Conservation (phyloP, 2,888 invertebrate species). For the Sycophila texana region DNA sequence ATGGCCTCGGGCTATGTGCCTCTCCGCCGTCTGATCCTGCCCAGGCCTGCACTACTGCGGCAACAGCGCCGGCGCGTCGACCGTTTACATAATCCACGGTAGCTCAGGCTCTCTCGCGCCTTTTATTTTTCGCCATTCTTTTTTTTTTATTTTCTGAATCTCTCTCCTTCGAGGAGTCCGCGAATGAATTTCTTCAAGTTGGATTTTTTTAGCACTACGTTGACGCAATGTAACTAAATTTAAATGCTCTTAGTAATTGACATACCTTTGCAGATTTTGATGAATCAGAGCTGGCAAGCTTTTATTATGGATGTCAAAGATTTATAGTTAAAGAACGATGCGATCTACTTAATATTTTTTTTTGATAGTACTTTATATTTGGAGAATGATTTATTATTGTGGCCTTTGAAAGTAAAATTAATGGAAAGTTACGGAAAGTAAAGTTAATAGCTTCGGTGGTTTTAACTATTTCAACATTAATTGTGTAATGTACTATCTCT, state of each 20-base stretch:
- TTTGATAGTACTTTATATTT: no score
- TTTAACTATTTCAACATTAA: no score
- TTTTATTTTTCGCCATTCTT: conserved; percentile 44
- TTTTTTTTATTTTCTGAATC: conserved; percentile 56
- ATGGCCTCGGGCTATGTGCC: conserved; percentile 73
- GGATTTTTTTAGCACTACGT: no score
- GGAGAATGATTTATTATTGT: no score
- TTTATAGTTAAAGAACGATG: no score
- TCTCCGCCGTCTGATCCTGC: conserved; percentile 70
- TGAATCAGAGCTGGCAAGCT: not conserved
- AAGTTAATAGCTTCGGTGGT: not conserved
- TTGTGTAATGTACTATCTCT: no score
- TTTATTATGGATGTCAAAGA: not conserved
- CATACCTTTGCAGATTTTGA: not conserved
- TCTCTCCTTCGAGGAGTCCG: conserved; percentile 44
- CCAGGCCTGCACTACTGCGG: conserved; percentile 56
- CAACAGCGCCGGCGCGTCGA: conserved; percentile 30
- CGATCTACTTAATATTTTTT: no score
- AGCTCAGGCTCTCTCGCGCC: not conserved
- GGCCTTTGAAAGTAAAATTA: not conserved
- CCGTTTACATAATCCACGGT: conserved; percentile 45
- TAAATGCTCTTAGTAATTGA: not conserved
- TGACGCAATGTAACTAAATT: not conserved
- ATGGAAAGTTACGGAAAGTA: not conserved
- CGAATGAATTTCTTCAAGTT: conserved; percentile 24